Evolutionary conservation across 2,888 invertebrate genomes (phyloP), one percentile per base, ranked within the genome.

Genomic region (Erpobdella octoculata): DNA sequence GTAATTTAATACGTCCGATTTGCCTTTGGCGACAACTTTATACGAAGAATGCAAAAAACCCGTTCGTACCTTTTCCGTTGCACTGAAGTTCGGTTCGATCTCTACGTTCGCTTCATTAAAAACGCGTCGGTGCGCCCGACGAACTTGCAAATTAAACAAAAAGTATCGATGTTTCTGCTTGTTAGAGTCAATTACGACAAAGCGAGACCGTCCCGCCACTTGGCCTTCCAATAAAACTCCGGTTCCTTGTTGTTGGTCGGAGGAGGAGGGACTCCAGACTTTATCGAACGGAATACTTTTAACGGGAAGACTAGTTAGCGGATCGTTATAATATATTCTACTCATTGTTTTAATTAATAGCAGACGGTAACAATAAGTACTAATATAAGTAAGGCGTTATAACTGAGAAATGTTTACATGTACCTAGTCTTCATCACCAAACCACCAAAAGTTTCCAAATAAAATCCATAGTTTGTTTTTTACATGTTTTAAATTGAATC

Each of bases 31-130:
- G 12, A 62, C 25, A 35, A 62, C 62, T 33, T 62, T 62, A 12
- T 62, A 62, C n/a, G 62, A 62, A 0, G 62, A 62, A 12, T 62
- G 62, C 35, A 62, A 62, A 62, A 28, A 62, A 9, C 62, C 62
- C n/a, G 62, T 62, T 35, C 62, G 62, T 33, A 62, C 31, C 35
- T 62, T 62, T 62, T 62, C 62, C 8, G 28, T 62, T n/a, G 62
- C 31, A 9, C 28, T 62, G n/a, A 62, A 62, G 33, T 62, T 31
- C 6, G 62, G 28, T n/a, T 62, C 62, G 28, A 62, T 21, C 35
- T 62, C 62, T 5, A 33, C 35, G 12, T 62, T 62, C 4, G 33
- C 21, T n/a, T 62, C 62, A 8, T 53, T 53, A 18, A 62, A 62
- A 62, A 62, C 33, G n/a, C 62, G 62, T 62, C 31, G 28, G 62